Conservation (phyloP, 2,797 vertebrate genomes). For the Cyclopterus lumpus region DNA sequence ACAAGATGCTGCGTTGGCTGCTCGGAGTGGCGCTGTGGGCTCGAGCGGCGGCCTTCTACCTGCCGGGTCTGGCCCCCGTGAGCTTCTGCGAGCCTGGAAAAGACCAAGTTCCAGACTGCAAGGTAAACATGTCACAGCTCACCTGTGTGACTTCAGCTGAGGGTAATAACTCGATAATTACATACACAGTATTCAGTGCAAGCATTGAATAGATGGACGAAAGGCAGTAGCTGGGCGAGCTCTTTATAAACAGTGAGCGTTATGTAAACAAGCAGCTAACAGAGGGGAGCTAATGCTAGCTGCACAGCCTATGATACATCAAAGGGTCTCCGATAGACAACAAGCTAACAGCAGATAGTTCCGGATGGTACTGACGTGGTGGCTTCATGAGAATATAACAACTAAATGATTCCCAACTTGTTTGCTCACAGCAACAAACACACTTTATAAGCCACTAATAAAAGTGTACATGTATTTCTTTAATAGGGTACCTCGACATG, state of each 20-base stretch:
- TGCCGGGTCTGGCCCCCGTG: conserved; percentile 92
- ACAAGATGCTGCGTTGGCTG: conserved; percentile 48
- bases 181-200: no score
- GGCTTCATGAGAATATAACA: not conserved
- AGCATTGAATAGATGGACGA: accelerated
- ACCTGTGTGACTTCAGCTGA: not conserved
- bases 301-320: not conserved
- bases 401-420: no score
- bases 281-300: not conserved
- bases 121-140: conserved; percentile 61
- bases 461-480: no score
- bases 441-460: no score
- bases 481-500: no score
- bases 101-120: conserved; percentile 72
- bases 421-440: no score
- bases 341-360: no score
- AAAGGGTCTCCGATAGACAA: not conserved
- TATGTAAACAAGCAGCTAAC: not conserved
- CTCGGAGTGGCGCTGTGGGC: conserved; percentile 53
- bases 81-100: conserved; percentile 87
- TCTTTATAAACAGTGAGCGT: not conserved
- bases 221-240: not conserved
- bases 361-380: not conserved
- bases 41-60: conserved; percentile 84
- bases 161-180: no score